Base-by-base conservation (phyloP, 2,888 invertebrate genomes). In the Physocephala rufipes region DNA sequence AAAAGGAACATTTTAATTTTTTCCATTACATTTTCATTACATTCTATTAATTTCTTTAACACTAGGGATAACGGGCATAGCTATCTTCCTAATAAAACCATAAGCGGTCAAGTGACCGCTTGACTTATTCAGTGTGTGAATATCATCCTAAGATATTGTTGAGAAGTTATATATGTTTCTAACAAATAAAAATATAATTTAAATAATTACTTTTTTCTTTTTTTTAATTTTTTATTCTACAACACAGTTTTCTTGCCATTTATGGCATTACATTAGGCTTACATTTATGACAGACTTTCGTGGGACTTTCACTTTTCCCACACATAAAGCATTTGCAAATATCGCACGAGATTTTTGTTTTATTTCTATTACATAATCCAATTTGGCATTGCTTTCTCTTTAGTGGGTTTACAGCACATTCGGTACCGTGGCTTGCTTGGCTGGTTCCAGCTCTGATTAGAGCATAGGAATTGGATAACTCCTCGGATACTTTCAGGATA, bases 341-440 rank as follows among this genome's bases (percentile, higher is more conserved):
- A 15, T 26, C 28, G 61, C 61, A 61, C 5, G 5, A 24, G 15
- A 26, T 21, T 26, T 26, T 61, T 26, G 61, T 61, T 61, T 61
- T 61, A 26, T 61, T 61, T 61, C 26, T 24, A 30, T 61, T 61
- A 30, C 61, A 61, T 15, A 61, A 26, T 26, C 61, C 61, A 7
- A 61, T 26, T 24, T 61, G 61, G n/a, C 26, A 61, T 61, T 61
- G 61, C 26, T 28, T 61, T 15, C 61, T 24, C 61, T 61, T 61
- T 30, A 61, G 28, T 61, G 12, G 21, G 26, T 21, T 61, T 61
- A 7, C 26, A 26, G 19, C 28, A 26, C 28, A 26, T 16, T 19
- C 9, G 7, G 19, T 26, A 28, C 9, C 13, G 7, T 24, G 21
- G 16, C 28, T 61, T 61, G 21, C 9, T 61, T 28, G 19, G 28